Evolutionary conservation across 2,888 invertebrate species (phyloP).

Genomic region (Zaprionus bogoriensis): DNA sequence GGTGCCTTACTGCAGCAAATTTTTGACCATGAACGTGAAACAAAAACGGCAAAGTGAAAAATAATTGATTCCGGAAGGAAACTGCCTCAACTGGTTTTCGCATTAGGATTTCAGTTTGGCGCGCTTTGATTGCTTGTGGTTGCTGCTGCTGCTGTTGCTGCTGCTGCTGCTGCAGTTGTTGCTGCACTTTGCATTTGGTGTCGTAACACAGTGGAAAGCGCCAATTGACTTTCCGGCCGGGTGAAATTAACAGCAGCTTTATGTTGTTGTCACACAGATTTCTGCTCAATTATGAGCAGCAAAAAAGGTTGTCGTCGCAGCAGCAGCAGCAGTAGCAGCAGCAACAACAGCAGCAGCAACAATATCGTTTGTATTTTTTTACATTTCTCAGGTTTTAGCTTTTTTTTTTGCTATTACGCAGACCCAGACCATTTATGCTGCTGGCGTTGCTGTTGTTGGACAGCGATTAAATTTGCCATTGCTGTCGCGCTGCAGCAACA

Average conservation of each 20-base stretch:
- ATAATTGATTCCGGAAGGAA: conserved; percentile 83
- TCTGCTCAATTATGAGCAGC: conserved; percentile 37
- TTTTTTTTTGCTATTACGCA: conserved; percentile 9
- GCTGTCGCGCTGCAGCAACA: conserved; percentile 1
- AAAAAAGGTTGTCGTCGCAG: conserved; percentile 1
- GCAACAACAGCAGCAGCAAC: conserved; percentile 3
- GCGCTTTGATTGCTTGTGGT: conserved; percentile 35
- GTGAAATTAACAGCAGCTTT: conserved; percentile 43
- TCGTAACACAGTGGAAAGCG: conserved; percentile 58
- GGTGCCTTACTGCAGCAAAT: conserved; percentile 34
- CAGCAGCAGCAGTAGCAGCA: not conserved
- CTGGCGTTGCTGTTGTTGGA: not conserved
- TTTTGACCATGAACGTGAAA: conserved; percentile 73
- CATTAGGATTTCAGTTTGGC: conserved; percentile 36
- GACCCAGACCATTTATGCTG: not conserved
- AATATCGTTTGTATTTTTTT: conserved; percentile 6
- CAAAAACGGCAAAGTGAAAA: conserved; percentile 58
- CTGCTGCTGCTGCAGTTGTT: conserved; percentile 6
- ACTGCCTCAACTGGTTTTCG: conserved; percentile 80
- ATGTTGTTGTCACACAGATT: conserved; percentile 29
- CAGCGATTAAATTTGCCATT: conserved; percentile 19
- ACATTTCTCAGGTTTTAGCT: conserved; percentile 6
- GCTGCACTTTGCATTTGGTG: conserved; percentile 49
- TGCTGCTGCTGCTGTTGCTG: conserved; percentile 3
- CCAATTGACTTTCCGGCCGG: conserved; percentile 37